phyloP scores from a whole-genome alignment of 2,888 invertebrate genomes.

The Andrena praecox region DNA sequence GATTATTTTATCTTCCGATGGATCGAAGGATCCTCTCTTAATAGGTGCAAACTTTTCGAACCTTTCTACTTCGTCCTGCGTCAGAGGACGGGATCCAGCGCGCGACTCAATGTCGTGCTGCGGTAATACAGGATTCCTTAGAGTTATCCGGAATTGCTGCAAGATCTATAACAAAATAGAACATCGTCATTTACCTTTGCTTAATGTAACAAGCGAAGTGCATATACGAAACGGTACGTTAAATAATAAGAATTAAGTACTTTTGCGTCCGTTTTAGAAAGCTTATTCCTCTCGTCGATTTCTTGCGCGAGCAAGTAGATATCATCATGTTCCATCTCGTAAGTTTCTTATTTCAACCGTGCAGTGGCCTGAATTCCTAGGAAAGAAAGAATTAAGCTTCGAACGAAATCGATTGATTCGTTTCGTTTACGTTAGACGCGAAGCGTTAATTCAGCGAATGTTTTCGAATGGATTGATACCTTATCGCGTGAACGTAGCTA shows the following conservation, averaged over 20 bases:
- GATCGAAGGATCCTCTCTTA: slow-evolving; percentile 66
- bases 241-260: slow-evolving; percentile 31
- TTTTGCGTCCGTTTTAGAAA: background rate
- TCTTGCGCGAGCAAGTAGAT: slow-evolving; percentile 20
- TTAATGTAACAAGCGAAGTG: background rate
- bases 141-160: slow-evolving; percentile 44
- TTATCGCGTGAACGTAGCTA: too few species aligned
- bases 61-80: slow-evolving; percentile 52
- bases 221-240: background rate
- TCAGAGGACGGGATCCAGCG: slow-evolving; percentile 70
- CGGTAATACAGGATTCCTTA: slow-evolving; percentile 68
- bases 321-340: slow-evolving; percentile 27
- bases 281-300: slow-evolving; percentile 9
- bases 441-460: too few species aligned
- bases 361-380: background rate
- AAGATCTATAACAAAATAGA: slow-evolving; percentile 60
- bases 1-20: slow-evolving; percentile 72
- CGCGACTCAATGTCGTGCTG: slow-evolving; percentile 74
- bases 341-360: background rate
- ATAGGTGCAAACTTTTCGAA: slow-evolving; percentile 59
- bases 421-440: too few species aligned
- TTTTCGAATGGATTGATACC: too few species aligned
- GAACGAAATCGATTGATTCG: too few species aligned
- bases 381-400: background rate
- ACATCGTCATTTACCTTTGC: background rate